Evolutionary conservation across 37 sponge, comb jelly and placozoan species (phyloP).

Genomic region (Bolinopsis microptera): DNA sequence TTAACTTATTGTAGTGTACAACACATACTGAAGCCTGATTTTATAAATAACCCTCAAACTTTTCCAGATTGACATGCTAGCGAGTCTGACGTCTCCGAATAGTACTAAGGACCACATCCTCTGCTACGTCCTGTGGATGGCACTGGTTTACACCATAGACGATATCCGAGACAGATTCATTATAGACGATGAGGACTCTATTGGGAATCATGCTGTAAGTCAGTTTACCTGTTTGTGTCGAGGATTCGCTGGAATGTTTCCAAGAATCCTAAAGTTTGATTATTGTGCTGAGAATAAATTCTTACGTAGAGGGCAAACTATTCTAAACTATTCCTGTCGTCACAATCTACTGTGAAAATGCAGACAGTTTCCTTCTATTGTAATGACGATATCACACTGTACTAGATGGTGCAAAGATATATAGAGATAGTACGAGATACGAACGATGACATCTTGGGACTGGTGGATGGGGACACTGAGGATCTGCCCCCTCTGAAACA

Average conservation of each 20-base stretch:
- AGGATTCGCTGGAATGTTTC: no score
- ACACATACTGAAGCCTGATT: no score
- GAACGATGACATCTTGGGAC: slow-evolving; percentile 50
- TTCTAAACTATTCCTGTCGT: no score
- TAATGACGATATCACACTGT: no score
- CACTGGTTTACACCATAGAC: slow-evolving; percentile 56
- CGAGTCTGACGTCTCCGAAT: slow-evolving; percentile 23
- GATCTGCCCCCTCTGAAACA: slow-evolving; percentile 16
- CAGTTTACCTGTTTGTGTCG: no score
- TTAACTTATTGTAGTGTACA: no score
- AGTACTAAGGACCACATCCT: not conserved
- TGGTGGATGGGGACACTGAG: slow-evolving; percentile 7
- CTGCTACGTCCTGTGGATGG: slow-evolving; percentile 55
- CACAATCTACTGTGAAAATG: no score
- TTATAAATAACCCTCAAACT: not conserved
- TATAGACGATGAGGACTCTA: slow-evolving; percentile 16
- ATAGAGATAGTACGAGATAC: slow-evolving; percentile 36
- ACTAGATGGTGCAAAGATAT: slow-evolving; percentile 10
- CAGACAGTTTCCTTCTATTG: no score
- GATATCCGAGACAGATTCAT: slow-evolving; percentile 55
- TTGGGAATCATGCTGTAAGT: not conserved
- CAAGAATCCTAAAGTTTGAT: no score
- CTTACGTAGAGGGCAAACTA: no score
- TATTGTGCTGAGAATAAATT: no score
- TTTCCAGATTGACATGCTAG: not conserved